Conservation (phyloP, 2,888 invertebrate genomes). For the Pediacus dermestoides region DNA sequence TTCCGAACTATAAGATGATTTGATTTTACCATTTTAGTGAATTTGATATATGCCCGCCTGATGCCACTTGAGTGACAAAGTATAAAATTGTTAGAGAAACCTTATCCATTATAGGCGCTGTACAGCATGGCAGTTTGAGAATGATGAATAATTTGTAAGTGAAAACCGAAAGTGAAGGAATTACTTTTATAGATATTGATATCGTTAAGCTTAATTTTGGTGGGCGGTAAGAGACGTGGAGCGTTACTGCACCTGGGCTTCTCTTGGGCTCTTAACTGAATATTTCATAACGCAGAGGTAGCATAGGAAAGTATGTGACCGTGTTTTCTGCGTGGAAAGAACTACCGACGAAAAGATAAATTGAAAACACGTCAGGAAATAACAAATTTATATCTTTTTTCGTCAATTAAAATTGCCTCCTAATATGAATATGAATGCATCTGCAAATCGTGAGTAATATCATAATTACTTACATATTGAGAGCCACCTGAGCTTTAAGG, state of each 20-base stretch:
- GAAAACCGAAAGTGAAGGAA: conserved; percentile 44
- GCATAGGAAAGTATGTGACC: conserved; percentile 9
- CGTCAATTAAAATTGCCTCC: too few species aligned
- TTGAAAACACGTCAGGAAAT: too few species aligned
- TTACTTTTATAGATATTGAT: conserved; percentile 47
- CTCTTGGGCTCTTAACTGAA: conserved; percentile 27
- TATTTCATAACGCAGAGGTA: conserved; percentile 32
- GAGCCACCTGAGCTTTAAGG: too few species aligned
- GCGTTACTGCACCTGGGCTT: conserved; percentile 47
- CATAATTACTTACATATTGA: too few species aligned
- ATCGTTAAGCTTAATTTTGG: conserved; percentile 46
- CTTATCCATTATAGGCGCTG: conserved; percentile 22
- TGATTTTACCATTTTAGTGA: conserved; percentile 5
- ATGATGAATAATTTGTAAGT: conserved; percentile 33
- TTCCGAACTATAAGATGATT: neutral
- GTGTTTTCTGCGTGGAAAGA: neutral
- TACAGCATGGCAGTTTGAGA: conserved; percentile 15
- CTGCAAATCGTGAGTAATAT: too few species aligned
- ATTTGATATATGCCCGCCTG: conserved; percentile 2
- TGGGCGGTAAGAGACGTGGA: conserved; percentile 39
- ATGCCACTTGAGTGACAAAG: conserved; percentile 5
- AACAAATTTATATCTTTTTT: too few species aligned
- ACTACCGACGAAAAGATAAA: conserved; percentile 8
- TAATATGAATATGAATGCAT: too few species aligned
- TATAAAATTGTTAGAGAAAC: conserved; percentile 11